Evolutionary conservation across 2,113 vertebrate species (phyloP), one percentile per base, ranked within the genome.

Genomic region (Myiozetetes cayanensis): DNA sequence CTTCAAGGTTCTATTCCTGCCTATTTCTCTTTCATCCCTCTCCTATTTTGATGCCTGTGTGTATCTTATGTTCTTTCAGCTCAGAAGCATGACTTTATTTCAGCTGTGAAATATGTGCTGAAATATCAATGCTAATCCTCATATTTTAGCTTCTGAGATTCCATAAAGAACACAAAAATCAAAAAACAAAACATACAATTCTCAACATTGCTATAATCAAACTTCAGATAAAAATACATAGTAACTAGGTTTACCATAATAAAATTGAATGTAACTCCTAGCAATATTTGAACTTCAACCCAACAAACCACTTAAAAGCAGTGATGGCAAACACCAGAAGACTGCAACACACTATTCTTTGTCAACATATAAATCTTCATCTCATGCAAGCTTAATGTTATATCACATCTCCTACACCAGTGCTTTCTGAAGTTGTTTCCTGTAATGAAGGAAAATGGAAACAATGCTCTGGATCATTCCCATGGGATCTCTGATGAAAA

Each of bases 41-140:
- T 88, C 30, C 7, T 85, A 7, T 95, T 93, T 90, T 96, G 75
- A 80, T 86, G 76, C 33, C 46, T 39, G 4, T 63, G 14, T 88
- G n/a, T 80, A 79, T 86, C 44, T 74, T 71, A n/a, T 6, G 52
- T 61, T 76, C 39, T 74, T 93, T 88, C 55, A 87, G 24, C n/a
- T 63, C 43, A 55, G 83, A 88, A 72, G 37, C 28, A 70, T 35
- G 37, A 46, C 62, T 93, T 66, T 46, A 83, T 14, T 27, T 86
- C 41, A 86, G 49, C 67, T 92, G 37, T 88, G 59, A 80, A 93
- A 83, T 80, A 28, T 73, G 9, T 83, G n/a, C 41, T 95, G 67
- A 86, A 77, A 86, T 58, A 84, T 58, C 35, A 75, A 13, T 1
- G 2, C 3, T 65, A 13, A 55, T 72, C 43, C 7, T 13, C 39